Evolutionary conservation across 2,797 vertebrate species (phyloP).

Genomic region (Pangasius macronema): DNA sequence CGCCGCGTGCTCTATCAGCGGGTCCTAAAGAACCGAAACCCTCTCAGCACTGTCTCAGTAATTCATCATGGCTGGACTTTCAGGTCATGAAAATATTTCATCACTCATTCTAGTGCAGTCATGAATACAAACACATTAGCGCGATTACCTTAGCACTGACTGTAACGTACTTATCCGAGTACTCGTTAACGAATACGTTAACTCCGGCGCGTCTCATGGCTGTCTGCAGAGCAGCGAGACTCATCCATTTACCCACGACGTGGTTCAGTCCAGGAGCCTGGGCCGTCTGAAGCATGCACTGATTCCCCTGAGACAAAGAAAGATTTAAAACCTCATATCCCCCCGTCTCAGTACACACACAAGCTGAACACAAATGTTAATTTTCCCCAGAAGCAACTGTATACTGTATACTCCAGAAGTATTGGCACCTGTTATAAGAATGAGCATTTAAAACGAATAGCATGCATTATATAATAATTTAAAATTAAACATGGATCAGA

Average conservation of each 20-base stretch:
- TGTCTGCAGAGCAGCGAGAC: constrained; percentile 67
- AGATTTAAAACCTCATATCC: not conserved
- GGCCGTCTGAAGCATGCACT: constrained; percentile 78
- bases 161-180: constrained; percentile 76
- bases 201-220: constrained; percentile 79
- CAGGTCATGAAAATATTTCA: not conserved
- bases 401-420: not conserved
- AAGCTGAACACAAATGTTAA: not conserved
- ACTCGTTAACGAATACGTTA: constrained; percentile 84
- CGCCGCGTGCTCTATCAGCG: constrained; percentile 73
- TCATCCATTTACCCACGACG: constrained; percentile 82
- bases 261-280: constrained; percentile 61
- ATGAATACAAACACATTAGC: not conserved
- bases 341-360: not conserved
- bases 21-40: constrained; percentile 64
- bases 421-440: not conserved
- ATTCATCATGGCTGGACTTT: not conserved
- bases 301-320: constrained; percentile 70
- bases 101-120: not conserved
- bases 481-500: not conserved
- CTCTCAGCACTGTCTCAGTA: no score
- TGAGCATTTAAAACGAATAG: not conserved
- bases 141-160: constrained; percentile 77
- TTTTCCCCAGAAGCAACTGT: not conserved
- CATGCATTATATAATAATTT: not conserved